Evolutionary conservation across 2,888 invertebrate genomes (phyloP).

Genomic region (Campopleginae sp.): DNA sequence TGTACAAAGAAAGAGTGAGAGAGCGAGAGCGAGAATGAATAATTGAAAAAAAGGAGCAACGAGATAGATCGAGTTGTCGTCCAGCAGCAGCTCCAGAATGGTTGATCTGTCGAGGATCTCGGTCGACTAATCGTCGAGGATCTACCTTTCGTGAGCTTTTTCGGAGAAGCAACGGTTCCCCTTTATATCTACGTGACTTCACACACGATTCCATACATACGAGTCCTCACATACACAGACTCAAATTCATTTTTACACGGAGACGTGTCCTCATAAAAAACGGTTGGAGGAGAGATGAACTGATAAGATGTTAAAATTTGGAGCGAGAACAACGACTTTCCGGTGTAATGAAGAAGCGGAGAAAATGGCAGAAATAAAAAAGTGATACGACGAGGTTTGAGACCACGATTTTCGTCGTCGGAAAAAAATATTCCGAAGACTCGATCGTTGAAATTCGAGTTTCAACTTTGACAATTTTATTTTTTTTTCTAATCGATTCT

Average conservation of each 20-base stretch:
- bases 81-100: constrained; percentile 31
- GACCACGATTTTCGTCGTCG: neutral
- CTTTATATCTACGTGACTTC: constrained; percentile 56
- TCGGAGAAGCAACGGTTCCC: constrained; percentile 56
- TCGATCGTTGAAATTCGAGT: neutral
- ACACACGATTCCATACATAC: neutral
- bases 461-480: neutral
- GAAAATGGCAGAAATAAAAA: neutral
- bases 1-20: constrained; percentile 1
- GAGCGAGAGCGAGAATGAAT: neutral
- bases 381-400: neutral
- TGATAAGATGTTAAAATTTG: constrained; percentile 15
- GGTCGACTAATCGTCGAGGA: constrained; percentile 57
- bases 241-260: neutral
- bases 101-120: constrained; percentile 57
- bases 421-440: neutral
- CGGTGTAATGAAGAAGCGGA: neutral
- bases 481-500: neutral
- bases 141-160: constrained; percentile 62
- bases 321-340: neutral
- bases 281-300: neutral
- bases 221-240: neutral
- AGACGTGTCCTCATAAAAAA: neutral
- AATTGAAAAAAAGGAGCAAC: constrained; percentile 30
- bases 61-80: constrained; percentile 20